Evolutionary conservation across 2,113 vertebrate species (phyloP).

Genomic region (Phocoena sinus): DNA sequence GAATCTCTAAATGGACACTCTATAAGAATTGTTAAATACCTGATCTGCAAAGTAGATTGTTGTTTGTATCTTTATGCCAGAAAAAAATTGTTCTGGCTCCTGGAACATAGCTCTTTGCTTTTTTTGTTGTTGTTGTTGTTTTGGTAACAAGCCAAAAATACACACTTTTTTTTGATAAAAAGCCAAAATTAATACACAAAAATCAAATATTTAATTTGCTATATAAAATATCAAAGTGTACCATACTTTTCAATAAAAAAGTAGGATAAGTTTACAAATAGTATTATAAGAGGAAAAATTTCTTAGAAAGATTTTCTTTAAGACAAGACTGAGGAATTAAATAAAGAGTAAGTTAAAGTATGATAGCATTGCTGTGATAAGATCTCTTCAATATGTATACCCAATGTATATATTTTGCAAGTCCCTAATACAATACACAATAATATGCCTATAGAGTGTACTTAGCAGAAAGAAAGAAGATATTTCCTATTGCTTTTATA

Average conservation of each 20-base stretch:
- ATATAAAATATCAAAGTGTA: not conserved
- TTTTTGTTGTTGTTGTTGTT: too few relatives aligned
- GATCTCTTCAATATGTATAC: not conserved
- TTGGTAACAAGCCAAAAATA: not conserved
- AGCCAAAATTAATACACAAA: not conserved
- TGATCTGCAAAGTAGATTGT: not conserved
- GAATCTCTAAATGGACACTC: not conserved
- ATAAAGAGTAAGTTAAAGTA: not conserved
- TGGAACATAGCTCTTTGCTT: not conserved
- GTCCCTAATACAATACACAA: not conserved
- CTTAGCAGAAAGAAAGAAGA: not conserved
- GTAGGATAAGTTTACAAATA: not conserved
- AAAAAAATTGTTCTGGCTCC: not conserved
- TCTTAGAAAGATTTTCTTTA: not conserved
- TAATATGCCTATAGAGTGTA: not conserved
- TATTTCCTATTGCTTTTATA: not conserved
- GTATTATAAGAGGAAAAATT: not conserved
- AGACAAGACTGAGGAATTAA: not conserved
- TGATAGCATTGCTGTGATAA: not conserved
- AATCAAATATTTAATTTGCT: not conserved
- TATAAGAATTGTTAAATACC: not conserved
- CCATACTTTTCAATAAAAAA: not conserved
- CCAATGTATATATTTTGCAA: not conserved
- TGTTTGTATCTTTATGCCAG: not conserved
- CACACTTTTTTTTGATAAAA: not conserved